Conservation (phyloP, 2,113 vertebrate species). For the Emydocephalus ijimae region DNA sequence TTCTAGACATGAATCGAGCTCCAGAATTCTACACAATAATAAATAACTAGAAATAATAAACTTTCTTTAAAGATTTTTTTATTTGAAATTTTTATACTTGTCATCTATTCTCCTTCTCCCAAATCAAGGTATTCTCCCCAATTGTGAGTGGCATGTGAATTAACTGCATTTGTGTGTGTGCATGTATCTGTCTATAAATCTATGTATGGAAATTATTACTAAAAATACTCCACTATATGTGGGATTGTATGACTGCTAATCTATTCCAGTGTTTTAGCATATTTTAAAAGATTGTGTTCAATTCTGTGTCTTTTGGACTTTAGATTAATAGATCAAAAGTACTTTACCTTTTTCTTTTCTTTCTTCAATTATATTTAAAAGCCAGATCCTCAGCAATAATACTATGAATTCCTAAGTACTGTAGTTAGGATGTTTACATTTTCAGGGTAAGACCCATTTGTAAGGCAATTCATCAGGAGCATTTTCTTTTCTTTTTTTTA, state of each 20-base stretch:
- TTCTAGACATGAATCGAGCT: background rate
- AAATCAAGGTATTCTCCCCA: background rate
- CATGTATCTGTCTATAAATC: background rate
- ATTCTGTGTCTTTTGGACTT: background rate
- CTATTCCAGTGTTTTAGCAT: background rate
- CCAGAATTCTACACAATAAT: background rate
- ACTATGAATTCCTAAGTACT: background rate
- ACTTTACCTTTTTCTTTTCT: background rate
- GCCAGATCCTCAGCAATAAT: background rate
- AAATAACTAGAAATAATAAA: background rate
- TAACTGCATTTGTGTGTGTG: background rate
- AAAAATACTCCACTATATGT: background rate
- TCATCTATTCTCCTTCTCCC: background rate
- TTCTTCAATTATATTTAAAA: background rate
- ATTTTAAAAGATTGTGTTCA: background rate
- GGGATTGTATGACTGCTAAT: background rate
- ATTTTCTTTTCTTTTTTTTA: background rate
- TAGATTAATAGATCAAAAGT: background rate
- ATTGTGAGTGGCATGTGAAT: background rate
- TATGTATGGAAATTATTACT: background rate
- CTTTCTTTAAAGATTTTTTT: background rate
- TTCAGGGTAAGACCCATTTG: background rate
- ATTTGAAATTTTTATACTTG: background rate
- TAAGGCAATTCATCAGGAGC: background rate
- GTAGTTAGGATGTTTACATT: background rate